phyloP scores from a whole-genome alignment of 2,888 invertebrate genomes.

The Eurois occulta region DNA sequence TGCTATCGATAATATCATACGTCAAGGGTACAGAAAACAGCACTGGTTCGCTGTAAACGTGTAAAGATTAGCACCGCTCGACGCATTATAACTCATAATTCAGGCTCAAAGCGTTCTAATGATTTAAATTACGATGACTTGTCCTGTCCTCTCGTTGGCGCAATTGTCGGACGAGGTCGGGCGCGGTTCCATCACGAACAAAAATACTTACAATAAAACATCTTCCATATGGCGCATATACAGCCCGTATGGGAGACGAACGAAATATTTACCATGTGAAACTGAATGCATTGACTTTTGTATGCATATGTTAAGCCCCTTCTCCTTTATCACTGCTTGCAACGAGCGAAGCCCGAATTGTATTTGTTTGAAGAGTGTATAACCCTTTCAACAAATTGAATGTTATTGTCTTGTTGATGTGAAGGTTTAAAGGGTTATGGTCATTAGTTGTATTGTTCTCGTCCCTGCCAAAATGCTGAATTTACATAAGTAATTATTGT shows the following conservation, averaged over 20 bases:
- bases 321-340: slow-evolving; percentile 10
- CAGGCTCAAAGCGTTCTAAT: slow-evolving; percentile 74
- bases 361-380: slow-evolving; percentile 11
- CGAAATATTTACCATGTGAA: slow-evolving; percentile 49
- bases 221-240: slow-evolving; percentile 72
- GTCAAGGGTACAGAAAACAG: neutral
- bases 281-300: slow-evolving; percentile 42
- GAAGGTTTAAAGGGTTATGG: slow-evolving; percentile 31
- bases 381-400: slow-evolving; percentile 18
- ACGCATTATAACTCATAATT: slow-evolving; percentile 48
- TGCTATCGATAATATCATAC: neutral
- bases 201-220: slow-evolving; percentile 81
- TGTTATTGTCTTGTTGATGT: slow-evolving; percentile 8
- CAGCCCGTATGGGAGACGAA: slow-evolving; percentile 59
- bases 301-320: slow-evolving; percentile 37
- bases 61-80: slow-evolving; percentile 53
- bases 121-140: slow-evolving; percentile 86
- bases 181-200: slow-evolving; percentile 85
- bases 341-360: slow-evolving; percentile 14
- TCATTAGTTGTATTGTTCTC: slow-evolving; percentile 42
- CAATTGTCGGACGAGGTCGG: slow-evolving; percentile 85
- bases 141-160: slow-evolving; percentile 82
- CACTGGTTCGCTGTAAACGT: slow-evolving; percentile 6
- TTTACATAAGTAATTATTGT: slow-evolving; percentile 45
- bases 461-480: slow-evolving; percentile 27